Evolutionary conservation across 37 sponge, comb jelly and placozoan species (phyloP), one percentile per base, ranked within the genome.

Genomic region (Mnemiopsis leidyi): DNA sequence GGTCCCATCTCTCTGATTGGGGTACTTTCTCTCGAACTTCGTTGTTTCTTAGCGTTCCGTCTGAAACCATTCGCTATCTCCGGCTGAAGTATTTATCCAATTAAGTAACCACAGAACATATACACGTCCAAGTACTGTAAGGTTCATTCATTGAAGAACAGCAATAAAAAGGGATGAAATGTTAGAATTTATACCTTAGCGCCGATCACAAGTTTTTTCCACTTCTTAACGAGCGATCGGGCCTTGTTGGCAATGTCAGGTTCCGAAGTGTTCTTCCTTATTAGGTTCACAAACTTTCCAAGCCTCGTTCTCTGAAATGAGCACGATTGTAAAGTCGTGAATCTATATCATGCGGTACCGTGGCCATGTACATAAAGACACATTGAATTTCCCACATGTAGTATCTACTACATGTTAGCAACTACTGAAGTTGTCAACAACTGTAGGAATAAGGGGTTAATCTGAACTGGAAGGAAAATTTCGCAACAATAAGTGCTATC

Each of bases 241-340:
- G 90, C 90, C 35, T 85, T 85, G 61, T 85, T 85, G 23, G 90
- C 90, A 3, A 85, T 38, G 23, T 85, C 90, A 0, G 90, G 90
- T 38, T 85, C 90, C 7, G 90, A 35, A 1, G 67, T 85, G 26
- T 85, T 85, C 90, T 85, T 85, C 2, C 90, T 38, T 40, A 85
- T 85, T 38, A 85, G 35, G 90, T 85, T 85, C 24, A 85, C 90
- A 28, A 85, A 85, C 90, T 40, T 85, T 85, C 90, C 90, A 16
- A 85, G 24, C 23, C 90, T 38, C 0, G 90, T 85, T 85, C 90
- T 38, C 90, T 85, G 90, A 85, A 38, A 38, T 67, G 20, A 67
- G 68, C 20, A 21, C 68, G 20, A 21, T 67, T 67, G 20, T 67
- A n/a, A n/a, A n/a, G n/a, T n/a, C n/a, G n/a, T n/a, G n/a, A n/a